phyloP scores from a whole-genome alignment of 2,113 vertebrate genomes.

The Trematomus loennbergii region DNA sequence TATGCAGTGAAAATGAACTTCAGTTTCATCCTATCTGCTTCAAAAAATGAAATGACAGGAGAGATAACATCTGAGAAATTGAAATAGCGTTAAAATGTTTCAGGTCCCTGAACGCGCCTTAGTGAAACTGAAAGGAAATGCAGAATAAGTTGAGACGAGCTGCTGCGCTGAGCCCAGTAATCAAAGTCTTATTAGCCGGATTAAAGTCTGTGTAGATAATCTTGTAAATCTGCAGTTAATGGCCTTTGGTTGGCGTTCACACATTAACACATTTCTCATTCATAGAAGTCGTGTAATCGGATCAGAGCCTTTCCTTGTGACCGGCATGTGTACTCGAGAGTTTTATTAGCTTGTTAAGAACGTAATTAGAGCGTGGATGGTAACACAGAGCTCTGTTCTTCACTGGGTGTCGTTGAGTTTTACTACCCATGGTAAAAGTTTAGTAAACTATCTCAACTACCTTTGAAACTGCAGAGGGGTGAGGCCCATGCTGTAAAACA shows the following conservation, averaged over 20 bases:
- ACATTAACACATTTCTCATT: conserved; percentile 3
- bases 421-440: background rate
- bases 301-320: background rate
- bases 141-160: background rate
- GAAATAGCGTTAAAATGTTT: background rate
- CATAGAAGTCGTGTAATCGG: conserved; percentile 14
- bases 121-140: background rate
- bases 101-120: background rate
- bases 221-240: conserved; percentile 39
- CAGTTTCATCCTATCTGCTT: background rate
- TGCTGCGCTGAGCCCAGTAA: conserved; percentile 18
- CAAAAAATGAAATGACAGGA: background rate
- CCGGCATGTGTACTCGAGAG: background rate
- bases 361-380: background rate
- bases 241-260: background rate
- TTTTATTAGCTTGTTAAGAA: conserved; percentile 5
- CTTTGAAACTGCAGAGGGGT: too few species aligned
- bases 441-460: background rate
- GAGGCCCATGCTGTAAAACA: too few species aligned
- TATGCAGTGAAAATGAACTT: too few species aligned
- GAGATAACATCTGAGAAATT: background rate
- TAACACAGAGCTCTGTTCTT: background rate
- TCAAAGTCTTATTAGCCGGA: conserved; percentile 48
- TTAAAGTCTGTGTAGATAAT: conserved; percentile 38
- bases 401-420: background rate